Conservation (phyloP, 2,797 vertebrate genomes). For the Chromobotia macracanthus region DNA sequence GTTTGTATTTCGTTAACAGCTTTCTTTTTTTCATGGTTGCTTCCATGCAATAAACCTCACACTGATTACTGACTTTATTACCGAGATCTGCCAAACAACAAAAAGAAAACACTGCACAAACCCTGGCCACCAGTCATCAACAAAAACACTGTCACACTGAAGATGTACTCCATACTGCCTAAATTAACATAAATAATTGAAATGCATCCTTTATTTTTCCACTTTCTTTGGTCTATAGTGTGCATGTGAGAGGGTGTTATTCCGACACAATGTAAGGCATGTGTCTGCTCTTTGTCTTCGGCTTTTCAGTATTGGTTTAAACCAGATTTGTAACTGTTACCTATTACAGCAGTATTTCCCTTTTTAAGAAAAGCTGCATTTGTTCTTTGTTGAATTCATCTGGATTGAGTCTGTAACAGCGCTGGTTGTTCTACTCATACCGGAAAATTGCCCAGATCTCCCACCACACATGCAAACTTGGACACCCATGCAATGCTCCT, state of each 20-base stretch:
- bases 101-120: not conserved
- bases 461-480: not conserved
- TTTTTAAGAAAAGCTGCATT: constrained; percentile 1
- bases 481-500: not conserved
- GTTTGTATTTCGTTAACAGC: not conserved
- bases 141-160: too few species aligned
- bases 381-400: constrained; percentile 37
- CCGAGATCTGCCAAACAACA: not conserved
- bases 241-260: too few species aligned
- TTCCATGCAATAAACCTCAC: not conserved
- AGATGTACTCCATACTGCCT: too few species aligned
- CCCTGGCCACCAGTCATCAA: too few species aligned
- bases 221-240: too few species aligned
- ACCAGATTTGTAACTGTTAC: not conserved
- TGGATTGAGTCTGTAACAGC: constrained; percentile 24
- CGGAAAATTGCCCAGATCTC: constrained; percentile 23
- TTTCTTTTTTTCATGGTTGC: not conserved
- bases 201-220: too few species aligned
- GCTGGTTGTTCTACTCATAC: constrained; percentile 15
- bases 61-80: not conserved
- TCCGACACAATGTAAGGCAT: too few species aligned
- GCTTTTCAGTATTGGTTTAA: not conserved
- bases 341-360: not conserved
- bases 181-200: too few species aligned
- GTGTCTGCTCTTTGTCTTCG: too few species aligned